Evolutionary conservation across 2,797 vertebrate species (phyloP).

Genomic region (Ptychadena robeensis): DNA sequence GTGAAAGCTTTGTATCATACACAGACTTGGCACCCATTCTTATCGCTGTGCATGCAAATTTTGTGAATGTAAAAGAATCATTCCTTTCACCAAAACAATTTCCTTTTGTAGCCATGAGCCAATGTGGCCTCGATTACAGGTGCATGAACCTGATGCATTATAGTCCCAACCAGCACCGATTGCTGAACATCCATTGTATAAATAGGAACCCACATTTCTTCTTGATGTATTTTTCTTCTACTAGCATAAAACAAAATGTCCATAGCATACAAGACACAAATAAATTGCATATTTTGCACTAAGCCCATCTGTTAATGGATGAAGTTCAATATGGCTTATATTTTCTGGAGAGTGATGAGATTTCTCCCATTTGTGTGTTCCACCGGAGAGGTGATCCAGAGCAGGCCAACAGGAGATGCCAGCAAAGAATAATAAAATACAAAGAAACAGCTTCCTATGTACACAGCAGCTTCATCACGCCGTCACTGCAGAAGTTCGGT

Average conservation of each 20-base stretch:
- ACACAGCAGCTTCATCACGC: conserved; percentile 9
- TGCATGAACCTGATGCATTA: not conserved
- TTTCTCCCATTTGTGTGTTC: not conserved
- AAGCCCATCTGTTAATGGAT: conserved; percentile 19
- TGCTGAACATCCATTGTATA: not conserved
- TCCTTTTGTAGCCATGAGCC: not conserved
- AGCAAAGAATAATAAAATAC: not conserved
- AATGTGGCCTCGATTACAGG: not conserved
- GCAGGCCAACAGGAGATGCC: not conserved
- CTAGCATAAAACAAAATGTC: not conserved
- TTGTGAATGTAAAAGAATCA: not conserved
- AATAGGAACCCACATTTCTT: not conserved
- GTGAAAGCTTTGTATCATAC: not conserved
- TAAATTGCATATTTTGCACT: conserved; percentile 55
- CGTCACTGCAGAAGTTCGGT: conserved; percentile 11
- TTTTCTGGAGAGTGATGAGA: conserved; percentile 29
- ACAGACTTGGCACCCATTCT: not conserved
- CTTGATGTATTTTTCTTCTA: not conserved
- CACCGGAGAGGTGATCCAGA: not conserved
- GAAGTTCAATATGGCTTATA: conserved; percentile 56
- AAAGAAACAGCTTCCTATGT: conserved; percentile 5
- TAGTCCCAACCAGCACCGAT: not conserved
- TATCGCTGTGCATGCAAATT: not conserved
- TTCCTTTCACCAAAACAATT: not conserved
- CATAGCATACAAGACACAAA: not conserved